Conservation (phyloP, 2,888 invertebrate genomes). For the Drosophila sordidapex region DNA sequence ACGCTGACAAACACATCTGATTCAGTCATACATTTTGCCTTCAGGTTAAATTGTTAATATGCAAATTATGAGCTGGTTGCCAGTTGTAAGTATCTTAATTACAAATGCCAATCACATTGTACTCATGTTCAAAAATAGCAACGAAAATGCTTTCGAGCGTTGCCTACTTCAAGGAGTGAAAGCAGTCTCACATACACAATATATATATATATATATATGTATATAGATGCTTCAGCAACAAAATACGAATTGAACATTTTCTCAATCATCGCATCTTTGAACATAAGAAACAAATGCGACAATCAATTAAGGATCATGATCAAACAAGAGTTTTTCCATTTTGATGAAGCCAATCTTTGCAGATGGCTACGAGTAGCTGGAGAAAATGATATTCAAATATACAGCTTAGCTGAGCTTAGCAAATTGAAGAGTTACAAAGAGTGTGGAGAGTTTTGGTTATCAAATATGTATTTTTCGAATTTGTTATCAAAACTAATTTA, state of each 20-base stretch:
- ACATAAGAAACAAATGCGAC: neutral
- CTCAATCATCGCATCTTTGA: neutral
- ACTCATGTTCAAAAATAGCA: conserved; percentile 35
- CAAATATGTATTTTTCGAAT: neutral
- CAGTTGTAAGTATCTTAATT: conserved; percentile 2
- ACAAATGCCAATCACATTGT: conserved; percentile 24
- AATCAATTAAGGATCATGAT: neutral
- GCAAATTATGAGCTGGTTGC: conserved; percentile 34
- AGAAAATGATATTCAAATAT: neutral
- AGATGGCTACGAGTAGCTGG: neutral
- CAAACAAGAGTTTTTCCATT: neutral
- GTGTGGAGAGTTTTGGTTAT: neutral
- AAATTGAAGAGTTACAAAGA: neutral
- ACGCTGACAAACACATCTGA: neutral
- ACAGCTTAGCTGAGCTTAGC: neutral
- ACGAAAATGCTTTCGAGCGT: neutral
- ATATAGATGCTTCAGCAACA: too few species aligned
- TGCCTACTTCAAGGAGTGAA: conserved; percentile 28
- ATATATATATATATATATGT: neutral
- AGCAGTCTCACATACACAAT: neutral
- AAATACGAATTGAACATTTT: neutral
- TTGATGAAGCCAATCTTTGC: neutral
- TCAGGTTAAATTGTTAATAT: conserved; percentile 31
- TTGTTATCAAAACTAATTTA: neutral
- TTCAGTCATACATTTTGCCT: conserved; percentile 26